A percentile compares a stretch with the other conserved stretches of the same genome.
Conservation (phyloP, 1,140 invertebrate genomes). For the Chrysoperla carnea region DNA sequence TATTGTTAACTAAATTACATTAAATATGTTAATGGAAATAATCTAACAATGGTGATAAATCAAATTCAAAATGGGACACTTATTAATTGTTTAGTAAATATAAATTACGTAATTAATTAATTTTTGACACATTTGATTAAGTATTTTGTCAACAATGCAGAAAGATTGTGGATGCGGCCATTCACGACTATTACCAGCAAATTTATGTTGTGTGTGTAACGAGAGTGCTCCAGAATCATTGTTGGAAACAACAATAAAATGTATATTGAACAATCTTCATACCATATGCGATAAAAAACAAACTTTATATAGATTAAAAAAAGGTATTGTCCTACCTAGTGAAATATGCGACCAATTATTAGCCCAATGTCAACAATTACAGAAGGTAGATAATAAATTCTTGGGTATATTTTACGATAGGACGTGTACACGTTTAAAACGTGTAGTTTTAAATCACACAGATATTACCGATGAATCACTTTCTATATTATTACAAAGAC, state of each 20-base stretch:
- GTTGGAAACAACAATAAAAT: constrained; percentile 40
- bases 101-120: too few relatives aligned
- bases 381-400: constrained; percentile 41
- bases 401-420: constrained; percentile 53
- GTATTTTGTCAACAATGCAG: neutral
- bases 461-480: constrained; percentile 51
- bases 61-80: too few relatives aligned
- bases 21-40: too few relatives aligned
- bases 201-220: constrained; percentile 19
- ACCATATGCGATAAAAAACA: constrained; percentile 29
- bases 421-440: constrained; percentile 42
- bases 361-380: constrained; percentile 30
- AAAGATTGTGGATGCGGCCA: constrained; percentile 12
- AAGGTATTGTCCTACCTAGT: constrained; percentile 39
- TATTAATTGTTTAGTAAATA: too few relatives aligned
- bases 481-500: constrained; percentile 36
- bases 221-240: constrained; percentile 22
- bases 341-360: constrained; percentile 53
- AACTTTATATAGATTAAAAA: constrained; percentile 22
- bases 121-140: too few relatives aligned
- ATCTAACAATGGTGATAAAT: too few relatives aligned
- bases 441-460: constrained; percentile 49
- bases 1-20: too few relatives aligned
- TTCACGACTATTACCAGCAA: constrained; percentile 14
- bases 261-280: constrained; percentile 40